Base-by-base conservation (phyloP, 2,888 invertebrate genomes). In the Nymphalis polychloros region DNA sequence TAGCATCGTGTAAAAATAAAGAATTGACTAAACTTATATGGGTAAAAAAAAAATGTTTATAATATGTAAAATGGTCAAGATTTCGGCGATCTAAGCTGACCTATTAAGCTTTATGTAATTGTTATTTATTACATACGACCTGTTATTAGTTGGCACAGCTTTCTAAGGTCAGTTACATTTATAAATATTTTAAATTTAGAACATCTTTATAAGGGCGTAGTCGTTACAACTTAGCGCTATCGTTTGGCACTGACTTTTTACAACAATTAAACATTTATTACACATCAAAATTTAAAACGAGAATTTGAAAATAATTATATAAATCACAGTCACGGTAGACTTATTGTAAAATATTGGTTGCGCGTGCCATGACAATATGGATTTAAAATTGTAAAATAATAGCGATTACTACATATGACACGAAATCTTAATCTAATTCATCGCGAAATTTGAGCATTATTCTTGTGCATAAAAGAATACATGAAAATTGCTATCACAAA, bases 11-110 rank as follows among this genome's bases (percentile, higher is more conserved):
- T 90, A 91, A 91, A 88, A 81, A 85, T 78, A 89, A 89, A 90
- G 88, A 83, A 88, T 89, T 92, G 91, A 92, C 92, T 92, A 91
- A 91, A 88, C 89, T 90, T 91, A 91, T 83, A 88, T 89, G 88
- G 90, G 90, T 92, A 91, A 90, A 91, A 88, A n/a, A 87, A 86
- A 78, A 86, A 88, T 86, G 84, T 88, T 88, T 89, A 89, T 83
- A 82, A 86, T 82, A 71, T 86, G 73, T 73, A 73, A 86, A 86
- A 92, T 92, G 92, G 92, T 91, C 92, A 92, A 92, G 92, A 92
- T 90, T 91, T 87, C 92, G 92, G 92, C 92, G 88, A 92, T 92
- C 89, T 86, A 79, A 74, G 70, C 76, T 87, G 88, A 90, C 90
- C 87, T 74, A 83, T 83, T 86, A 88, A 90, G 90, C 86, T 82